Conservation (phyloP, 2,113 vertebrate genomes). For the Diadophis punctatus region DNA sequence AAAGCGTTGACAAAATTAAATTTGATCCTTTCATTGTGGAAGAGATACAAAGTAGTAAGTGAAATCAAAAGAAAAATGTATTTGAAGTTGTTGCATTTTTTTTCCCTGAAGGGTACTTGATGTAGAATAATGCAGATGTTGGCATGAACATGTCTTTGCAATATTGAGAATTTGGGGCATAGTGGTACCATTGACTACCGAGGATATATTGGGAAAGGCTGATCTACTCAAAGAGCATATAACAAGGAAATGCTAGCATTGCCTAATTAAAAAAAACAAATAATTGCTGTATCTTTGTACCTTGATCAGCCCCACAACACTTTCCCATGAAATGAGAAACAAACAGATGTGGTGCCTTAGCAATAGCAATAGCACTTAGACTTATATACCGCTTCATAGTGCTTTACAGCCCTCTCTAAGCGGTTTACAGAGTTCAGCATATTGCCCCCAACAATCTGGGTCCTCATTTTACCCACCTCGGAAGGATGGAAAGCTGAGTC, state of each 20-base stretch:
- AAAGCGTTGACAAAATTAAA: conserved; percentile 93
- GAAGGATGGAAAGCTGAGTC: too few relatives aligned
- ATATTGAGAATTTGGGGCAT: neutral
- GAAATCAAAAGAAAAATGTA: conserved; percentile 12
- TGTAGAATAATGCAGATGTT: neutral
- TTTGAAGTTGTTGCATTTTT: neutral
- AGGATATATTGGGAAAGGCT: neutral
- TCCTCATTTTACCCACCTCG: too few relatives aligned
- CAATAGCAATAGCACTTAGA: too few relatives aligned
- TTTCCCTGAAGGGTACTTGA: neutral
- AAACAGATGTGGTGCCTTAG: neutral
- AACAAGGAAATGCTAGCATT: neutral
- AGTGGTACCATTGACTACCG: neutral
- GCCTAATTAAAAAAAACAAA: neutral
- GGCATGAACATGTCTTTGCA: neutral
- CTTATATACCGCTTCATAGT: too few relatives aligned
- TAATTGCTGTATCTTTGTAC: neutral
- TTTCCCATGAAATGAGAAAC: neutral
- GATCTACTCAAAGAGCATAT: neutral
- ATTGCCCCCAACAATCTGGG: too few relatives aligned
- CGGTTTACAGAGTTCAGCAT: too few relatives aligned
- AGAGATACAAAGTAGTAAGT: conserved; percentile 88
- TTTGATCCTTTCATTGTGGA: conserved; percentile 90
- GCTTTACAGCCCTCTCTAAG: too few relatives aligned
- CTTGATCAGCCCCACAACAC: neutral